Conservation (phyloP, 2,113 vertebrate species). For the Candoia aspera region DNA sequence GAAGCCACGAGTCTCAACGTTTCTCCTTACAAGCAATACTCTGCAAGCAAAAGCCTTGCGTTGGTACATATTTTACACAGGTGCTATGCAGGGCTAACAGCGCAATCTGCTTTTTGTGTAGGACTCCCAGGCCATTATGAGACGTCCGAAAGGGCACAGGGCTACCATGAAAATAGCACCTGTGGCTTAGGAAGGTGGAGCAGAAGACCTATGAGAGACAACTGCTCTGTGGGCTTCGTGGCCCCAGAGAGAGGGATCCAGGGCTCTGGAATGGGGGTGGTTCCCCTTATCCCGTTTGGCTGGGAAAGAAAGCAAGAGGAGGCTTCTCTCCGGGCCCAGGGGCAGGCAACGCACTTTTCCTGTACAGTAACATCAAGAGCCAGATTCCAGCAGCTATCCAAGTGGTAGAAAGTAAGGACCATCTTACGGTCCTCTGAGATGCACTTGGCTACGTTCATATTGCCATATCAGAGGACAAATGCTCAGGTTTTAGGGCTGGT, state of each 20-base stretch:
- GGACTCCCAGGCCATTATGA: not conserved
- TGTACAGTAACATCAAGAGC: not conserved
- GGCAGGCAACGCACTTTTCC: not conserved
- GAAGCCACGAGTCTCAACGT: not conserved
- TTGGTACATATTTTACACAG: too few relatives aligned
- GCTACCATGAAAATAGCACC: not conserved
- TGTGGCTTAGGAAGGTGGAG: not conserved
- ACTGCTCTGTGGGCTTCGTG: not conserved
- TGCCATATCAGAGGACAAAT: not conserved
- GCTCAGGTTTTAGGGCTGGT: conserved; percentile 11
- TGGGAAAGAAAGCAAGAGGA: not conserved
- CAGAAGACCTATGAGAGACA: not conserved
- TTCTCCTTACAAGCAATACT: too few relatives aligned
- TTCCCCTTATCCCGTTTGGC: not conserved
- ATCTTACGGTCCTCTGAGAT: not conserved
- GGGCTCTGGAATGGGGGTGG: not conserved
- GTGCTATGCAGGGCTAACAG: not conserved
- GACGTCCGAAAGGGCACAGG: not conserved
- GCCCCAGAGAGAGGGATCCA: not conserved
- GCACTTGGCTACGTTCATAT: not conserved
- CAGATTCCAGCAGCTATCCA: too few relatives aligned
- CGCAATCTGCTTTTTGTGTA: not conserved
- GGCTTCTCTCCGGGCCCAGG: not conserved
- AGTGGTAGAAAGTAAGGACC: not conserved
- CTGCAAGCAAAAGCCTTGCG: not conserved